phyloP scores from a whole-genome alignment of 2,113 vertebrate species.

The Microcebus griseorufus region DNA sequence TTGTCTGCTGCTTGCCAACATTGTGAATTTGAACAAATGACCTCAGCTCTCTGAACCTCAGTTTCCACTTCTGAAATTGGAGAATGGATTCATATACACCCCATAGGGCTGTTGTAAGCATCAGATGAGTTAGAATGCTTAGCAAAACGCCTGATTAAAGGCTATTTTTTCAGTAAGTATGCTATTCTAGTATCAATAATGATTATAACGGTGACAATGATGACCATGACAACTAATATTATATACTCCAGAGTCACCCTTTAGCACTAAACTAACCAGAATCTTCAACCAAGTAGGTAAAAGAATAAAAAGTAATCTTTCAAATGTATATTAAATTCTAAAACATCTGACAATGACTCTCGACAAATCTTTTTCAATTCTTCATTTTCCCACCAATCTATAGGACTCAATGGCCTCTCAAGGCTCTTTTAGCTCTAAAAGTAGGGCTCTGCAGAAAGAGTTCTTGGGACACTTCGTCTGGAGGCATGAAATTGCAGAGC shows the following conservation, averaged over 20 bases:
- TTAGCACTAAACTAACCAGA: not conserved
- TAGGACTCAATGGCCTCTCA: not conserved
- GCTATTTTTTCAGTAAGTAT: not conserved
- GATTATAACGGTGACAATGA: fast-evolving
- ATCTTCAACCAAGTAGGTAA: not conserved
- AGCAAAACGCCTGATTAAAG: not conserved
- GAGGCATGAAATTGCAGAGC: not conserved
- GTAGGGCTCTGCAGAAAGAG: too few species aligned
- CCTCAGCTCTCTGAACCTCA: not conserved
- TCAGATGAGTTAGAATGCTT: not conserved
- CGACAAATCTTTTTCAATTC: not conserved
- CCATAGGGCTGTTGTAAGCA: not conserved
- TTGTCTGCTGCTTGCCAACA: too few species aligned
- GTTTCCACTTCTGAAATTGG: not conserved
- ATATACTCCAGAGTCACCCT: not conserved
- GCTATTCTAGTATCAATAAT: not conserved
- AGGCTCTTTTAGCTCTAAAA: not conserved
- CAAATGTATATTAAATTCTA: not conserved
- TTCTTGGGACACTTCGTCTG: not conserved
- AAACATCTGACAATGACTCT: not conserved
- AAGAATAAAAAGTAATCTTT: not conserved
- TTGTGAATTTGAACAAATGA: fast-evolving
- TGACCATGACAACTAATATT: too few species aligned
- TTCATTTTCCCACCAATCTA: not conserved
- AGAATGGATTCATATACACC: not conserved